Conservation (phyloP, 2,797 vertebrate genomes). For the Heterohyrax brucei region DNA sequence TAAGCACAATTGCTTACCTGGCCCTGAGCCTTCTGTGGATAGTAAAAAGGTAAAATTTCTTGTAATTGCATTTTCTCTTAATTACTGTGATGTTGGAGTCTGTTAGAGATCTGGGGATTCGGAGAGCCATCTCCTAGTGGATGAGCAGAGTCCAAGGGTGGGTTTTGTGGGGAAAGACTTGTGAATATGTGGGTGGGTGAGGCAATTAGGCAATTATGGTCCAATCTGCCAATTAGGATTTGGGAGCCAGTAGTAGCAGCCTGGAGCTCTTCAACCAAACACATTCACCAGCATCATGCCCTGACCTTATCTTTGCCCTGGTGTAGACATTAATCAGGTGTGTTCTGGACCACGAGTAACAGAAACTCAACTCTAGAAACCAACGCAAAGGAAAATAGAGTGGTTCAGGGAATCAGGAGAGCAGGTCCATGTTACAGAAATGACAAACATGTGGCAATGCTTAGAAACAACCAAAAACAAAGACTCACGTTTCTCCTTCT, state of each 20-base stretch:
- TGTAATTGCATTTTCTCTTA: slow-evolving; percentile 55
- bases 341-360: not conserved
- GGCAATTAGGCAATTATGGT: not conserved
- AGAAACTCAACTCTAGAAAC: slow-evolving; percentile 33
- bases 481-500: not conserved
- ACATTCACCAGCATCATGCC: not conserved
- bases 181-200: not conserved
- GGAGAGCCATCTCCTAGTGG: not conserved
- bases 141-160: not conserved
- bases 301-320: not conserved
- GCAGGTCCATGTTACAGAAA: not conserved
- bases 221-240: not conserved
- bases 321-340: not conserved
- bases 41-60: slow-evolving; percentile 94
- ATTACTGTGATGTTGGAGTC: not conserved
- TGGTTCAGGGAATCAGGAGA: not conserved
- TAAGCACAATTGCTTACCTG: slow-evolving; percentile 94
- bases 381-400: not conserved
- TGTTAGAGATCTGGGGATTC: not conserved
- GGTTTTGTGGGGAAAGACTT: not conserved
- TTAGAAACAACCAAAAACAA: not conserved
- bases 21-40: slow-evolving; percentile 97
- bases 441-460: not conserved
- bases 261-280: not conserved
- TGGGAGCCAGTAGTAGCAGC: not conserved